Conservation (phyloP, 1,140 invertebrate genomes). For the Aplysia californica region DNA sequence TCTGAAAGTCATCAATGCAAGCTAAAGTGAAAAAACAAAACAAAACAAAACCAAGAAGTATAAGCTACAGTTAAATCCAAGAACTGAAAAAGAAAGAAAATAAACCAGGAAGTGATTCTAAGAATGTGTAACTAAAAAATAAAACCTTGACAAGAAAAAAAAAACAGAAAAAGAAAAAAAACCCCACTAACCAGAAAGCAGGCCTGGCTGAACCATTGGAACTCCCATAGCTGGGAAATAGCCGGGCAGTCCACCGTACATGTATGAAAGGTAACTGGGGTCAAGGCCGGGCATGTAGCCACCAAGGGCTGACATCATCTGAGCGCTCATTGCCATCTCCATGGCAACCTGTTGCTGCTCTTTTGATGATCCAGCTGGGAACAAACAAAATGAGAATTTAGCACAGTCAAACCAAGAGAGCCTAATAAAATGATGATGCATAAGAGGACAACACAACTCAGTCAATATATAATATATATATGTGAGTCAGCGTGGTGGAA, state of each 20-base stretch:
- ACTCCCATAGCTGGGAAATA: conserved; percentile 64
- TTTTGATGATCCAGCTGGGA: not conserved
- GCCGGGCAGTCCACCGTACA: conserved; percentile 66
- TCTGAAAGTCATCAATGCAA: no score
- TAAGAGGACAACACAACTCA: no score
- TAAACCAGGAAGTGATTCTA: no score
- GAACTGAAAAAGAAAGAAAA: no score
- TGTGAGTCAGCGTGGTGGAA: no score
- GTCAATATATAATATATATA: no score
- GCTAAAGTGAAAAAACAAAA: no score
- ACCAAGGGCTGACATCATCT: conserved; percentile 60
- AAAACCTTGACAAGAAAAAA: not conserved
- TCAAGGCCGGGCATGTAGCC: conserved; percentile 62
- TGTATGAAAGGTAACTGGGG: conserved; percentile 66
- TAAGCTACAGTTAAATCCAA: no score
- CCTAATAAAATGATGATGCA: not conserved
- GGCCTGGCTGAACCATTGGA: conserved; percentile 63
- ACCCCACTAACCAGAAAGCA: no score
- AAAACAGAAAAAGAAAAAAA: not conserved
- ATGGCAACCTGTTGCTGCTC: conserved; percentile 30
- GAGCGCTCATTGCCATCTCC: conserved; percentile 38
- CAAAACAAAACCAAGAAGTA: no score
- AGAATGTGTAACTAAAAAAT: no score
- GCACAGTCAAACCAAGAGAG: not conserved
- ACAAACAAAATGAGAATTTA: not conserved